A percentile compares a stretch with the other conserved stretches of the same genome.
These are phyloP conservation scores for Thalassoma bifasciatum DNA, from an alignment of 2,113 vertebrate genomes.

Conservation along the genomic window DNA sequence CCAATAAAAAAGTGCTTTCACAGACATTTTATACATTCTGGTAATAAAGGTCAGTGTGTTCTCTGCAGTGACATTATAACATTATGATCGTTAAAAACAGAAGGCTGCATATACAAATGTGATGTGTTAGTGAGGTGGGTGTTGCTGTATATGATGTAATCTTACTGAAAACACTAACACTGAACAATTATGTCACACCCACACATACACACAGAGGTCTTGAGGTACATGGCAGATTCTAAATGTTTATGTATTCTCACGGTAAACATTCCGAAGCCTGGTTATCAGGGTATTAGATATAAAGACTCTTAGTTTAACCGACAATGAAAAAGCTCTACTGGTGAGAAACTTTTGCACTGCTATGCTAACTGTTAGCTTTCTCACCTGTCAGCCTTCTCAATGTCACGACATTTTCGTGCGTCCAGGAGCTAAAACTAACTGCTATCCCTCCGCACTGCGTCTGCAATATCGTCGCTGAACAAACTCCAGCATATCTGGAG, in stretches of 20 bases:
- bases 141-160: background rate
- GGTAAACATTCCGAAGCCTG: rapidly evolving
- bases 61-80: background rate
- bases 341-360: background rate
- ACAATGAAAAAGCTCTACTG: background rate
- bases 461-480: background rate
- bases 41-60: too few species aligned
- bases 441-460: constrained; percentile 5
- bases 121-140: background rate
- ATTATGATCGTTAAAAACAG: background rate
- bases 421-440: constrained; percentile 27
- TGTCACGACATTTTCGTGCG: constrained; percentile 67
- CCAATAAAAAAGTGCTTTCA: too few species aligned
- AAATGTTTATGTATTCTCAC: background rate
- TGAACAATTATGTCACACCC: constrained; percentile 13
- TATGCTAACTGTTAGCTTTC: constrained; percentile 29
- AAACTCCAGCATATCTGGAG: constrained; percentile 2
- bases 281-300: background rate
- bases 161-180: background rate
- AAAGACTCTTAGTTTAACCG: background rate
- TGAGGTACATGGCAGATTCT: background rate
- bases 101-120: background rate
- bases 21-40: too few species aligned
- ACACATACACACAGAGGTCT: background rate
- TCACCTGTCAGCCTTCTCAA: constrained; percentile 72